Conservation (phyloP, 2,797 vertebrate genomes). For the Varecia variegata region DNA sequence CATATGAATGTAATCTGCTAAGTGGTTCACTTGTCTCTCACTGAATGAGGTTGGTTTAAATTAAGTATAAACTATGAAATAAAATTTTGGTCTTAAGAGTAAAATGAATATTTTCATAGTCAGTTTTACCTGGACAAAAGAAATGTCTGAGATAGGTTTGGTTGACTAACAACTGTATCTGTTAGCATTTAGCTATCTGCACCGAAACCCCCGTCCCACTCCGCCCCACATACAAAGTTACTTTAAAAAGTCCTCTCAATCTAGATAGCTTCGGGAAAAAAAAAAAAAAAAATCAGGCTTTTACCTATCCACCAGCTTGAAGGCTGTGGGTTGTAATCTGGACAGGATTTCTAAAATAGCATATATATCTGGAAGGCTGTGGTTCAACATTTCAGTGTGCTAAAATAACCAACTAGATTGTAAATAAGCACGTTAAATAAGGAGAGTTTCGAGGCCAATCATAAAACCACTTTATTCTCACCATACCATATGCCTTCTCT, state of each 20-base stretch:
- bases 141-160: background rate
- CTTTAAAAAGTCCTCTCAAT: background rate
- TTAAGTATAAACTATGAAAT: background rate
- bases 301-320: background rate
- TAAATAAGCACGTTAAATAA: background rate
- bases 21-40: background rate
- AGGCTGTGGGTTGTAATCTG: background rate
- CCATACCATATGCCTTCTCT: background rate
- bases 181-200: background rate
- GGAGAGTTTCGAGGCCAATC: background rate
- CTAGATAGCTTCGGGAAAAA: background rate
- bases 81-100: background rate
- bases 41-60: background rate
- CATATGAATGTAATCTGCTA: background rate
- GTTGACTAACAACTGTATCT: background rate
- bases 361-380: background rate
- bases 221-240: background rate
- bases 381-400: background rate
- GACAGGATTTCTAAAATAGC: background rate
- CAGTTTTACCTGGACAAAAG: background rate
- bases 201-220: fast-evolving
- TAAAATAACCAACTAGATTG: background rate
- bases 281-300: background rate
- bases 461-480: background rate
- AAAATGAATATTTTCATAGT: conserved; percentile 4